Evolutionary conservation across 2,797 vertebrate genomes (phyloP), one percentile per base, ranked within the genome.

Genomic region (Typhlichthys eigenmanni): DNA sequence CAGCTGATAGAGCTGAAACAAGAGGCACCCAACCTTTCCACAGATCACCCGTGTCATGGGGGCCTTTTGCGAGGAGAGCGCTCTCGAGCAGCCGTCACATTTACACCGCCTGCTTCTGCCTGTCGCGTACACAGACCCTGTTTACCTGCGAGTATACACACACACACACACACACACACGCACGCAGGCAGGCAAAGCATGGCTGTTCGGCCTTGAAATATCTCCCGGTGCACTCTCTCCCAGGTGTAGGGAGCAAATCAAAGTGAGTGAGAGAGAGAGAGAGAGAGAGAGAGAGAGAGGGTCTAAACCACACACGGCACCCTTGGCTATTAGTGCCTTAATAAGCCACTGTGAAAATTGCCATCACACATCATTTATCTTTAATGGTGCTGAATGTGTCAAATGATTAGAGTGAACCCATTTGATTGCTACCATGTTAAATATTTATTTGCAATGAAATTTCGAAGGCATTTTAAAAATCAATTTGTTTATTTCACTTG

Each of bases 1-100:
- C 81, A 86, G 80, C 78, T 78, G 92, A 93, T 89, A 92, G 90
- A 91, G 86, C 87, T 91, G 91, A 91, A 91, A 92, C 91, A 74
- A 78, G 88, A 93, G 76, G 87, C 91, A 83, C 63, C 84, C 89
- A 88, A 88, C 88, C 92, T 92, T 92, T 90, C 87, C 83, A 83
- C 81, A 85, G 88, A 89, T 87, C 83, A 72, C 82, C 51, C 49
- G 76, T 85, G 86, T 92, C 88, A 88, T 69, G 78, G 77, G 81
- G 80, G 75, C 74, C 69, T 55, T 66, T 53, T 13, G 71, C 69
- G 78, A 78, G 79, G 72, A 71, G 73, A 72, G 66, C 73, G 74
- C 74, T 80, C 66, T 73, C 50, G 64, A 57, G 75, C 50, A 71
- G 66, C 45, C 68, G 17, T 45, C 16, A n/a, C 62, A 66, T 74